Evolutionary conservation across 2,113 vertebrate genomes (phyloP), one percentile per base, ranked within the genome.

Genomic region (Pogonocichla stellata): DNA sequence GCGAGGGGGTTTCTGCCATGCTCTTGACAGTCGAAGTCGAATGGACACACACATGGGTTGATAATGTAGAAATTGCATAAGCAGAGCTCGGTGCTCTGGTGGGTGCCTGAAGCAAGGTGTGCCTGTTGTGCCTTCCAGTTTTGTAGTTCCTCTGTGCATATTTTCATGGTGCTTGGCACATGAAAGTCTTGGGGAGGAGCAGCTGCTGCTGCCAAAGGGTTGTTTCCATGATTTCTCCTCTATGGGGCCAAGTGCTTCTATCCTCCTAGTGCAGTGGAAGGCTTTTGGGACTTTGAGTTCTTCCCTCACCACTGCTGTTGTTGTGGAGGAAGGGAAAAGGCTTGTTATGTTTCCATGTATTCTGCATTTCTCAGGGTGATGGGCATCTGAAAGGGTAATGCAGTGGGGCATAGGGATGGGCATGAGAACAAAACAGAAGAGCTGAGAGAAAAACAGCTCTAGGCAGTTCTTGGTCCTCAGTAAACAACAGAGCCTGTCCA

Each of bases 1-100:
- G 31, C 2, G 1, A 43, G 8, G 6, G 22, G 10, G 19, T 69
- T 88, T 85, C 80, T 95, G 25, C 50, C 0, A 0, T 70, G 33
- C 33, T 78, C 58, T 67, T 71, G 78, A 11, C 25, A 72, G 31
- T 5, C 8, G 2, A 56, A 22, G 28, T 24, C 45, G 82, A 56
- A 45, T 38, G 25, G 36, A 34, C 12, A 16, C 31, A 53, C 4
- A 10, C 23, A 14, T 5, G 25, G 10, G 23, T 13, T 47, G 38
- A 8, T 31, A 65, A 74, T 11, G 22, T 15, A 75, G 79, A 88
- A 93, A 87, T 53, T 58, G 22, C 38, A 7, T 50, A 50, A 89
- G 14, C 36, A 64, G 77, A 91, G n/a, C 36, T 82, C n/a, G 34
- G 0, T 92, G 23, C 36, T 54, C 12, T 64, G 31, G 19, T 81